Evolutionary conservation across 2,888 invertebrate species (phyloP).

Genomic region (Penaeus monodon): DNA sequence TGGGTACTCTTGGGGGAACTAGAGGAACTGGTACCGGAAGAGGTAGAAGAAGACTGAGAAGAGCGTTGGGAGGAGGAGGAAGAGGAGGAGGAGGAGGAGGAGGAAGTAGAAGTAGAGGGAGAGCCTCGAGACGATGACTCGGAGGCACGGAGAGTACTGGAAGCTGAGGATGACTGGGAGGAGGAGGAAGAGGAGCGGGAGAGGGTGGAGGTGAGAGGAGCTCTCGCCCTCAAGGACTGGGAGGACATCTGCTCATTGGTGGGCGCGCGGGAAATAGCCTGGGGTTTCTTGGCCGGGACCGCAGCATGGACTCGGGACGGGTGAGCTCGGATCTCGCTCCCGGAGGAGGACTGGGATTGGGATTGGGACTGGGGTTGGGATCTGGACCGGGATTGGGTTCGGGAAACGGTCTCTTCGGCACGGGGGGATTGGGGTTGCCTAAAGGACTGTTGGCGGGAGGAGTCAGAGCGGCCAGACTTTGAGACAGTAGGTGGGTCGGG

Average conservation of each 20-base stretch:
- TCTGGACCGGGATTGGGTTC: not conserved
- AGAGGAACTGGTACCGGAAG: slow-evolving; percentile 38
- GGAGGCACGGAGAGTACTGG: too few relatives aligned
- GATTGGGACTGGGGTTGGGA: not conserved
- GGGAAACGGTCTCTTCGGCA: not conserved
- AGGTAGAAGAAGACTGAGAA: slow-evolving; percentile 14
- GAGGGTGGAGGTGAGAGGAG: not conserved
- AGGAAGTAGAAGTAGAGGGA: too few relatives aligned
- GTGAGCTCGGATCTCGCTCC: not conserved
- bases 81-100: not conserved
- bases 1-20: slow-evolving; percentile 26
- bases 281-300: slow-evolving; percentile 4
- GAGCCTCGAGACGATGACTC: too few relatives aligned
- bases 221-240: too few relatives aligned
- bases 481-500: not conserved
- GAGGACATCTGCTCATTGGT: too few relatives aligned
- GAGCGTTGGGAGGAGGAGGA: slow-evolving; percentile 9
- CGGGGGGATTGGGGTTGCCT: not conserved
- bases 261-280: not conserved
- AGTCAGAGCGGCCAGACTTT: not conserved
- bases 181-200: slow-evolving; percentile 20
- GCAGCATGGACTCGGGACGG: not conserved
- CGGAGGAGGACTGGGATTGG: not conserved
- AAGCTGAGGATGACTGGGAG: too few relatives aligned
- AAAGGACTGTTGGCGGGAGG: not conserved